These are phyloP conservation scores for Julus scanicus DNA, from an alignment of 2,888 invertebrate species.

Conservation along the genomic window DNA sequence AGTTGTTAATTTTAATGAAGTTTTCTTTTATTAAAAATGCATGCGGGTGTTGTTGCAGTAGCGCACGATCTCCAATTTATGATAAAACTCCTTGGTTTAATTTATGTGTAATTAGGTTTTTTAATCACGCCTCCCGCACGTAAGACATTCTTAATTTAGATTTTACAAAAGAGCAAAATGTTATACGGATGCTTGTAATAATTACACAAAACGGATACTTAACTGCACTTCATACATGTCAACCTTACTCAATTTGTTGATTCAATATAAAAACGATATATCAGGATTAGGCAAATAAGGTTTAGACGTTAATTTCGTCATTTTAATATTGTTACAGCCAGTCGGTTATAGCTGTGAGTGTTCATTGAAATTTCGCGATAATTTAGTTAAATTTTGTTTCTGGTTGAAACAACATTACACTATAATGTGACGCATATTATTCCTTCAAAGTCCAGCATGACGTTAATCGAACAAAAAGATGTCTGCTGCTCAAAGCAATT, in stretches of 20 bases:
- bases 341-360: too few species aligned
- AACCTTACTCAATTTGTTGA: too few species aligned
- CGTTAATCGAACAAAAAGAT: background rate
- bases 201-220: too few species aligned
- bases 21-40: constrained; percentile 17
- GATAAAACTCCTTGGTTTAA: background rate
- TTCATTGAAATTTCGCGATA: too few species aligned
- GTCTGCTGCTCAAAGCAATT: background rate
- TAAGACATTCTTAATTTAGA: background rate
- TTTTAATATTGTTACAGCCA: too few species aligned
- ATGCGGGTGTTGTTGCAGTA: background rate
- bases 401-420: too few species aligned
- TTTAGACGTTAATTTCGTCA: too few species aligned
- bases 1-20: constrained; percentile 33
- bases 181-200: background rate
- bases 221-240: too few species aligned
- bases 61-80: background rate
- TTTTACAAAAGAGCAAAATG: background rate
- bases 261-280: too few species aligned
- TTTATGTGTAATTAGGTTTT: background rate
- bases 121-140: background rate
- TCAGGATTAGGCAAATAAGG: too few species aligned
- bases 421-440: too few species aligned
- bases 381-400: too few species aligned
- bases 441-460: background rate